These are phyloP conservation scores for Choreutis nemorana DNA, from an alignment of 2,888 invertebrate species.

Conservation along the genomic window DNA sequence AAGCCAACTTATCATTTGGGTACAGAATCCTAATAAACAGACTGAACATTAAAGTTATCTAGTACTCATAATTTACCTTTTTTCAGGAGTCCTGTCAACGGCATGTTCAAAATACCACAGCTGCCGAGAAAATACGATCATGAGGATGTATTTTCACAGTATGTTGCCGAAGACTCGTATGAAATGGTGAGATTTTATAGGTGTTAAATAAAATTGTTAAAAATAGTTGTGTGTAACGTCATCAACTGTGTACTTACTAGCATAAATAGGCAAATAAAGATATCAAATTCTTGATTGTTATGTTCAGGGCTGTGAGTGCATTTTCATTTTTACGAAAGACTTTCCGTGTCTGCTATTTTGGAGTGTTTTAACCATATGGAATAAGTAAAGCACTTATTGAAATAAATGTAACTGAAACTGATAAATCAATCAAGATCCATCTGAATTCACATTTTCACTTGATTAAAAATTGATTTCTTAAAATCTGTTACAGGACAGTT, in stretches of 20 bases:
- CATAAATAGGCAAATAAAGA: background rate
- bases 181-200: conserved; percentile 46
- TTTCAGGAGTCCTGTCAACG: conserved; percentile 67
- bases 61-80: background rate
- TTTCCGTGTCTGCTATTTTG: too few species aligned
- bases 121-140: conserved; percentile 39
- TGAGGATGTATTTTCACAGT: conserved; percentile 60
- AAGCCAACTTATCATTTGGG: too few species aligned
- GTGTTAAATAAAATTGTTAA: background rate
- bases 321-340: too few species aligned
- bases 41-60: background rate
- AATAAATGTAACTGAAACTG: too few species aligned
- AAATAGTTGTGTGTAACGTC: conserved; percentile 1
- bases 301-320: too few species aligned
- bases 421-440: too few species aligned
- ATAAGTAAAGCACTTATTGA: too few species aligned
- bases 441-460: too few species aligned
- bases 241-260: conserved; percentile 1
- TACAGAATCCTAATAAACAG: background rate
- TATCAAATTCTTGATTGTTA: conserved; percentile 1
- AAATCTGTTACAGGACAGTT: conserved; percentile 72
- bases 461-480: too few species aligned
- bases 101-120: conserved; percentile 69
- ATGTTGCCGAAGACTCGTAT: conserved; percentile 53
- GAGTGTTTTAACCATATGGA: too few species aligned